These are phyloP conservation scores for Sarcophaga rosellei DNA, from an alignment of 2,888 invertebrate species.

Conservation along the genomic window DNA sequence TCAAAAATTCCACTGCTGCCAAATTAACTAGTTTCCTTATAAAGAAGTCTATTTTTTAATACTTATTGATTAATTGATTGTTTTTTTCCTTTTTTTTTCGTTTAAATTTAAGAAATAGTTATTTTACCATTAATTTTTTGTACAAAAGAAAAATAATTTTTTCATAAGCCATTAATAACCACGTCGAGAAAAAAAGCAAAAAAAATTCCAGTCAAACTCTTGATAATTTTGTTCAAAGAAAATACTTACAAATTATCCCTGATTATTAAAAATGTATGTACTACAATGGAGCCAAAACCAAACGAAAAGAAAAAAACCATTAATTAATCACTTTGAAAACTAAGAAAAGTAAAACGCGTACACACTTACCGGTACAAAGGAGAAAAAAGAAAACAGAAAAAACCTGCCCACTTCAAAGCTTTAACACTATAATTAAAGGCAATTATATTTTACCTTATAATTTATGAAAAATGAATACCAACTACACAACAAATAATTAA, in stretches of 20 bases:
- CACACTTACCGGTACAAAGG: not conserved
- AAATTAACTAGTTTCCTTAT: not conserved
- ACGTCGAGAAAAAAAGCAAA: constrained; percentile 2
- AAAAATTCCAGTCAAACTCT: too few species aligned
- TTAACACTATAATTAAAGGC: constrained; percentile 64
- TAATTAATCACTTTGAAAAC: constrained; percentile 63
- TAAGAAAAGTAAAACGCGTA: constrained; percentile 13
- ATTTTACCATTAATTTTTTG: constrained; percentile 17
- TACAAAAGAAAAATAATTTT: not conserved
- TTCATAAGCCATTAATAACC: constrained; percentile 13
- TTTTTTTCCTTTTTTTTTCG: too few species aligned
- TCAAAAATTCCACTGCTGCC: not conserved
- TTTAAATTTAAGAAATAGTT: constrained; percentile 14
- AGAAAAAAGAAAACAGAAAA: constrained; percentile 4
- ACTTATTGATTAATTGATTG: constrained; percentile 30
- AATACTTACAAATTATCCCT: constrained; percentile 6
- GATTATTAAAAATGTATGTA: constrained; percentile 15
- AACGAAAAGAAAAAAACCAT: not conserved
- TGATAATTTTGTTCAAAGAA: not conserved
- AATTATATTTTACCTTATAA: constrained; percentile 67
- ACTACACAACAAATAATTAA: constrained; percentile 55
- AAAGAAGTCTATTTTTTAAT: not conserved
- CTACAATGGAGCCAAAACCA: not conserved
- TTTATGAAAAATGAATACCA: constrained; percentile 57
- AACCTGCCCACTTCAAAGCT: constrained; percentile 60